Conservation (phyloP, 2,888 invertebrate genomes). For the Diplolepis rosae region DNA sequence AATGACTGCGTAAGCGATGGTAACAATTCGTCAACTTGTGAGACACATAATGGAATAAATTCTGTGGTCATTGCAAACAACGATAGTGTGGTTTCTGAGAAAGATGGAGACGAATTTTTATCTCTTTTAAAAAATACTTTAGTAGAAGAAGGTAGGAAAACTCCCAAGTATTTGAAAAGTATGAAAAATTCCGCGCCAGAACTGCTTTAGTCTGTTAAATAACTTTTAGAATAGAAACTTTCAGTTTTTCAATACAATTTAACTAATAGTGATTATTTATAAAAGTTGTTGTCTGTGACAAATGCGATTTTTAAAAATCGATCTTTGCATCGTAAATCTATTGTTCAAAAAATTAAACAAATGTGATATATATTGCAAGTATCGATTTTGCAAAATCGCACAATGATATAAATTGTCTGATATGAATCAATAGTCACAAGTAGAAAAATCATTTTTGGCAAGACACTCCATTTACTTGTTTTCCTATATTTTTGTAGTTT, state of each 20-base stretch:
- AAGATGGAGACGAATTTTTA: background rate
- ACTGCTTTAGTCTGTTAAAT: constrained; percentile 4
- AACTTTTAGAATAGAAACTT: background rate
- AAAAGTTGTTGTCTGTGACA: no score
- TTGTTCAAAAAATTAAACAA: no score
- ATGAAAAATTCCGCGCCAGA: constrained; percentile 7
- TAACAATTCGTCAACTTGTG: constrained; percentile 10
- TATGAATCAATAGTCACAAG: no score
- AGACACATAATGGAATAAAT: background rate
- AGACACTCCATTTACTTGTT: no score
- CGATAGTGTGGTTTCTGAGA: background rate
- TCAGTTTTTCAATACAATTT: background rate
- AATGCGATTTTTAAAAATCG: no score
- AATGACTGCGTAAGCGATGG: background rate
- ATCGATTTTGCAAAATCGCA: no score
- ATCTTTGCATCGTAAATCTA: no score
- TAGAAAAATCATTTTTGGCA: no score
- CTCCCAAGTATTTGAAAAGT: background rate
- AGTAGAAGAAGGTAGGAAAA: constrained; percentile 21
- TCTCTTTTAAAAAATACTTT: background rate
- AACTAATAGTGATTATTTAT: background rate
- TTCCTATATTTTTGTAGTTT: no score
- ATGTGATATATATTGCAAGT: no score
- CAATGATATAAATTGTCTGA: no score
- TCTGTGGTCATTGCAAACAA: background rate